phyloP scores from a whole-genome alignment of 2,888 invertebrate genomes.

The Crepidodera aurea region DNA sequence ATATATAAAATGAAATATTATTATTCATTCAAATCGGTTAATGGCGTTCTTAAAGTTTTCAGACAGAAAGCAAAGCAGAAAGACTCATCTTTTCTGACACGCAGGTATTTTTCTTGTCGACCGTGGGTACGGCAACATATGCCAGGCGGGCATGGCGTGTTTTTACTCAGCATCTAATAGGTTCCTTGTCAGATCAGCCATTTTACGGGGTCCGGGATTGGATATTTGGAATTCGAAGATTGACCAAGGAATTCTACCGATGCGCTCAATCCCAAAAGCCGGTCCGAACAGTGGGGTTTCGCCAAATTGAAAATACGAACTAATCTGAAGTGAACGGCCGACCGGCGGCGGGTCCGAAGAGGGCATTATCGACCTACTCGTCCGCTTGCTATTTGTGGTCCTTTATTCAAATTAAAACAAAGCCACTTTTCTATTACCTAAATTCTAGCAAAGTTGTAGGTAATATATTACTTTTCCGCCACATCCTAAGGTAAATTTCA shows the following conservation, averaged over 20 bases:
- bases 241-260: slow-evolving; percentile 51
- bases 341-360: neutral
- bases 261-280: slow-evolving; percentile 51
- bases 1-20: neutral
- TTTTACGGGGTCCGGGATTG: slow-evolving; percentile 49
- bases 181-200: slow-evolving; percentile 45
- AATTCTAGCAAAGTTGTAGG: too few species aligned
- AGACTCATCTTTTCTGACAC: slow-evolving; percentile 21
- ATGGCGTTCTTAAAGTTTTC: slow-evolving; percentile 4
- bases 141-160: slow-evolving; percentile 40
- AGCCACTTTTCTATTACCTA: too few species aligned
- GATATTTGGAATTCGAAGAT: slow-evolving; percentile 46
- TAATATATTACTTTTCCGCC: too few species aligned
- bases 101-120: slow-evolving; percentile 36
- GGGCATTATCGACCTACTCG: slow-evolving; percentile 3
- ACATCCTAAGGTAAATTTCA: too few species aligned
- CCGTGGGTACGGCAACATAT: slow-evolving; percentile 42
- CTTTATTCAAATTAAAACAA: too few species aligned
- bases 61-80: neutral
- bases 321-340: slow-evolving; percentile 46
- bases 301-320: slow-evolving; percentile 57
- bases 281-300: slow-evolving; percentile 53
- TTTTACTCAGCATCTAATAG: slow-evolving; percentile 40
- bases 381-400: neutral
- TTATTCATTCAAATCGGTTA: neutral